Base-by-base conservation (phyloP, 1,140 invertebrate genomes). In the Drosophila ananassae region DNA sequence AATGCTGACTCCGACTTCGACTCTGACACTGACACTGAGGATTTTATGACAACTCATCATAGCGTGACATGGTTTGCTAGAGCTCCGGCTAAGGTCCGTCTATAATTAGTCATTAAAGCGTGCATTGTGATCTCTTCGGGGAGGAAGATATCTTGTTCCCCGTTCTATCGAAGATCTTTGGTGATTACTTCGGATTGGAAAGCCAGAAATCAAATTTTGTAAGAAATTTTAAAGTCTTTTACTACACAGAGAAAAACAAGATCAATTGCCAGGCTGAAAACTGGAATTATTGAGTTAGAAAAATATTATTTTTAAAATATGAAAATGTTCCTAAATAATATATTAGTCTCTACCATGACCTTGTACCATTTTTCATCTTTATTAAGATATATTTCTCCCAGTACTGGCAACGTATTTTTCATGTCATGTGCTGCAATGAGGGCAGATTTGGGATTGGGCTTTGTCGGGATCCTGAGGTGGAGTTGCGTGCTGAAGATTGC, bases 11-110 rank as follows among this genome's bases (percentile, higher is more conserved):
- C 8, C 46, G 50, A 47, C 75, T 67, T 50, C 50, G 52, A 52
- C 25, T 30, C 13, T 51, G 47, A 52, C 64, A n/a, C 68, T 62
- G 71, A 73, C 79, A 63, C 64, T 89, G 83, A 83, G 79, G 68
- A 89, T 89, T 89, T 89, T 89, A 89, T 89, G 83, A 89, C 83
- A 89, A 89, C 79, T 89, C 83, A 89, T 89, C 83, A 89, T 89
- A 83, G 83, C 83, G 76, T 89, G 83, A 89, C 83, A 89, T 67
- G 64, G 57, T 76, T 54, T 32, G 59, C 55, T n/a, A 50, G 50
- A 30, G 60, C 60, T 67, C 50, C 62, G 69, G 59, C 69, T 75
- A 78, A 62, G 79, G 66, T 74, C 75, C 77, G 76, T 83, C 83
- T 83, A 89, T 89, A 89, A 89, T 89, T 89, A 89, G 83, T 61